Evolutionary conservation across 2,888 invertebrate species (phyloP).

Genomic region (Calliopum simillimum): DNA sequence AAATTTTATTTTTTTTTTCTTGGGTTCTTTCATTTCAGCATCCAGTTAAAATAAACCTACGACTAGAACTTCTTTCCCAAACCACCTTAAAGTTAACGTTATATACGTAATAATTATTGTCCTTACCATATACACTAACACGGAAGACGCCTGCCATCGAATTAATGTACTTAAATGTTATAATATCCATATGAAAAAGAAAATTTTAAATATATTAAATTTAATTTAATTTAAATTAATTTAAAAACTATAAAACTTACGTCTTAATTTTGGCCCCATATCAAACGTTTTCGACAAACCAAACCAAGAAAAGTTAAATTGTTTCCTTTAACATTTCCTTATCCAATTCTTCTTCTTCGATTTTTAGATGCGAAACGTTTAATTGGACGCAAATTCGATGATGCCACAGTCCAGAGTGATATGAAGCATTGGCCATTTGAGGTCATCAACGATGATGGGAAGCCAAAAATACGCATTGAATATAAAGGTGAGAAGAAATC

Average conservation of each 20-base stretch:
- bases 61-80: conserved; percentile 15
- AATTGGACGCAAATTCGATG: conserved; percentile 92
- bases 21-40: conserved; percentile 32
- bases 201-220: conserved; percentile 25
- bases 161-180: conserved; percentile 28
- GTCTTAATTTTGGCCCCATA: neutral
- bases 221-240: conserved; percentile 19
- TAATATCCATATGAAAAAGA: conserved; percentile 30
- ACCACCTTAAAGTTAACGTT: neutral
- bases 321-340: too few relatives aligned
- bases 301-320: neutral
- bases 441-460: conserved; percentile 81
- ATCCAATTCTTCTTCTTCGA: too few relatives aligned
- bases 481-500: conserved; percentile 91
- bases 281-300: neutral
- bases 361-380: conserved; percentile 88
- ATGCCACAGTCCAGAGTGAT: conserved; percentile 90
- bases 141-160: neutral
- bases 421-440: conserved; percentile 97
- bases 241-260: too few relatives aligned
- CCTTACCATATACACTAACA: neutral
- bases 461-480: conserved; percentile 84
- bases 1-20: conserved; percentile 11
- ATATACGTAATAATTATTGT: conserved; percentile 7
- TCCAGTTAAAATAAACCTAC: conserved; percentile 26